These are phyloP conservation scores for Caloenas nicobarica DNA, from an alignment of 2,113 vertebrate species.

Conservation along the genomic window DNA sequence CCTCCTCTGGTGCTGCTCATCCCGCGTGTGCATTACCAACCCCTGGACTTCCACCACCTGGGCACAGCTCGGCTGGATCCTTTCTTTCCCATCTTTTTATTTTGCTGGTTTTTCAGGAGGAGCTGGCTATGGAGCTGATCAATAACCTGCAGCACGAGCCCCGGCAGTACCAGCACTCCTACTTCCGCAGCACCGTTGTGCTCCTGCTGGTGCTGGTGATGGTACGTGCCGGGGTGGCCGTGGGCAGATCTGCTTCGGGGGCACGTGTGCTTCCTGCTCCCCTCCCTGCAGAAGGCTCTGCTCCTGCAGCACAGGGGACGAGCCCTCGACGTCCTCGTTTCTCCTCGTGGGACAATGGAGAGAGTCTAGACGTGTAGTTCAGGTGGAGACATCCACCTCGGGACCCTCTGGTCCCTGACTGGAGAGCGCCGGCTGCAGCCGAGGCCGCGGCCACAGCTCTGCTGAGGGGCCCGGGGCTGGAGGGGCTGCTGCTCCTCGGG, in stretches of 20 bases:
- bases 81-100: background rate
- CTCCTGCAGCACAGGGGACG: background rate
- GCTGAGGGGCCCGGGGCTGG: background rate
- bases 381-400: background rate
- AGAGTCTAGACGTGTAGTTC: background rate
- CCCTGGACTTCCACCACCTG: background rate
- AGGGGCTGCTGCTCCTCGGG: background rate
- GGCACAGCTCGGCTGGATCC: background rate
- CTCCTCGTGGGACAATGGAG: accelerated
- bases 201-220: conserved; percentile 80
- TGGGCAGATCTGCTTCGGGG: accelerated
- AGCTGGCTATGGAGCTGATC: conserved; percentile 84
- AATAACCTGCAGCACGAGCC: conserved; percentile 66
- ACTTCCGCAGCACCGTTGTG: conserved; percentile 75
- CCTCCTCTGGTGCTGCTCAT: background rate
- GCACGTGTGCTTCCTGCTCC: background rate
- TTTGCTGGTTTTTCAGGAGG: conserved; percentile 77
- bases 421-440: accelerated
- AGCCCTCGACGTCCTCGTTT: accelerated
- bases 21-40: accelerated
- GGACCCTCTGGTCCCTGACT: accelerated
- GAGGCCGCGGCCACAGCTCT: no score
- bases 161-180: conserved; percentile 79
- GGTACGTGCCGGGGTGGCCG: conserved; percentile 68
- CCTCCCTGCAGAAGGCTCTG: background rate